Evolutionary conservation across 30 jellyfish, hydroid and myxozoan species (phyloP).

Genomic region (Phacellophora camtschatica): DNA sequence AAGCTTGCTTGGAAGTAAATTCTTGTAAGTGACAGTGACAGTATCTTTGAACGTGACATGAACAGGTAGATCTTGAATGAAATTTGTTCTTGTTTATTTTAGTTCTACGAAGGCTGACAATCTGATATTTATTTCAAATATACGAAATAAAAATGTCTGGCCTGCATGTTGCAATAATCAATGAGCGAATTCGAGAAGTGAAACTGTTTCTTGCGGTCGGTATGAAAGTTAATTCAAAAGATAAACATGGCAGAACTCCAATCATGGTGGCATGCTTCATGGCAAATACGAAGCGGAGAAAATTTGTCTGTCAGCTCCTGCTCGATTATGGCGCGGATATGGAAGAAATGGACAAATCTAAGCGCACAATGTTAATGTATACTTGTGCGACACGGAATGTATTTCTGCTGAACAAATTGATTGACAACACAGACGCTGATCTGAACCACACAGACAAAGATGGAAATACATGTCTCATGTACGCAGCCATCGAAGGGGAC

Average conservation of each 20-base stretch:
- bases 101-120: too few species aligned
- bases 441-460: conserved; percentile 17
- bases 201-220: conserved; percentile 40
- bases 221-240: conserved; percentile 31
- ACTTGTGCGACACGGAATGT: conserved; percentile 60
- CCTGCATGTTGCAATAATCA: conserved; percentile 29
- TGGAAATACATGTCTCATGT: conserved; percentile 60
- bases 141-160: background rate
- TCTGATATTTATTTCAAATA: too few species aligned
- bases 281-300: conserved; percentile 33
- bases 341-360: conserved; percentile 6
- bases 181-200: conserved; percentile 25
- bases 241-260: conserved; percentile 58
- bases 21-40: too few species aligned
- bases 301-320: conserved; percentile 23
- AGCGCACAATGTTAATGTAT: conserved; percentile 38
- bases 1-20: too few species aligned
- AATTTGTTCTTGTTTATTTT: too few species aligned
- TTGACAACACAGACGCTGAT: conserved; percentile 18
- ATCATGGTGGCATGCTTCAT: conserved; percentile 58
- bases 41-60: too few species aligned
- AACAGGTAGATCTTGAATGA: too few species aligned
- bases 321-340: conserved; percentile 43
- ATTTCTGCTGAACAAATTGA: conserved; percentile 11
- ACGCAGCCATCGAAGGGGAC: conserved; percentile 69